Conservation (phyloP, 2,797 vertebrate species). For the Enteromius trimaculatus region DNA sequence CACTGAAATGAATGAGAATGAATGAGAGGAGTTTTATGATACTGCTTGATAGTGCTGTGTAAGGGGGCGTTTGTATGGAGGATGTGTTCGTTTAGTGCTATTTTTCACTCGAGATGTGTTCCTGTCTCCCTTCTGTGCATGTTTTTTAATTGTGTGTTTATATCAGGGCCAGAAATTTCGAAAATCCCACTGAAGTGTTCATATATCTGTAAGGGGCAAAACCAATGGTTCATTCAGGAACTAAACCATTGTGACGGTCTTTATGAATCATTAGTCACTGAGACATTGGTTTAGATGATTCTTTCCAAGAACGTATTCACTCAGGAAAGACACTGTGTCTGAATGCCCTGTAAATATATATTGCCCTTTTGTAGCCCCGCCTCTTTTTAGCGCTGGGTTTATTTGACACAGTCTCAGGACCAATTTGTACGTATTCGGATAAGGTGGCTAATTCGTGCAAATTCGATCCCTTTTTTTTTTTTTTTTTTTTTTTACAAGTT, state of each 20-base stretch:
- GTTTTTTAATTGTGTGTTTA: not conserved
- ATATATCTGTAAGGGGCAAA: not conserved
- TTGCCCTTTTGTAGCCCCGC: not conserved
- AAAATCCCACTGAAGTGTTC: not conserved
- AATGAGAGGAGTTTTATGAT: conserved; percentile 17
- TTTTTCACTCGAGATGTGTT: not conserved
- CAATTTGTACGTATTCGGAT: too few relatives aligned
- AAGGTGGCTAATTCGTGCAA: too few relatives aligned
- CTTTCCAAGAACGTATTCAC: not conserved
- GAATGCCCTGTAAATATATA: not conserved
- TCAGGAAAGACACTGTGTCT: not conserved
- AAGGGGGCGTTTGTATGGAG: conserved; percentile 14
- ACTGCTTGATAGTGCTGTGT: not conserved
- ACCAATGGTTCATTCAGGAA: not conserved
- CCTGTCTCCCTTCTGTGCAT: conserved; percentile 6
- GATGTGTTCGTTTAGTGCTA: not conserved
- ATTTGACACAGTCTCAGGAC: too few relatives aligned
- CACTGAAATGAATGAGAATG: conserved; percentile 44
- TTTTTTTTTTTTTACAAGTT: too few relatives aligned
- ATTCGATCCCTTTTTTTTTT: too few relatives aligned
- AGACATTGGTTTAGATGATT: not conserved
- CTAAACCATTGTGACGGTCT: not conserved
- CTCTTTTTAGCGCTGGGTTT: not conserved
- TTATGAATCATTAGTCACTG: not conserved
- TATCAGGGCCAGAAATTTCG: not conserved